A percentile compares a stretch with the other conserved stretches of the same genome.
phyloP scores from a whole-genome alignment of 2,888 invertebrate genomes.

The Arge pagana region DNA sequence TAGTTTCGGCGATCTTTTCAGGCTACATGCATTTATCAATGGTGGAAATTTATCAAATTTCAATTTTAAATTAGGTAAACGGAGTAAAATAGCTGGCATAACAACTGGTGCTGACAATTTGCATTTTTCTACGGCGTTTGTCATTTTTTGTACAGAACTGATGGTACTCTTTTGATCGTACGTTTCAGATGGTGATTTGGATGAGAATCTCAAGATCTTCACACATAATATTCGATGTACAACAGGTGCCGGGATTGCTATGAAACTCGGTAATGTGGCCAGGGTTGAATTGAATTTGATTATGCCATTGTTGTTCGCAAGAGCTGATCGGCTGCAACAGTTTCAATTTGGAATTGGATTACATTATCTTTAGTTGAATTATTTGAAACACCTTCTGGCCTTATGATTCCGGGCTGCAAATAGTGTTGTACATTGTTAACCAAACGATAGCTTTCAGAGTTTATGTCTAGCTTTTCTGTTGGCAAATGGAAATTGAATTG shows the following conservation, averaged over 20 bases:
- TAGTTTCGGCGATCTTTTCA: slow-evolving; percentile 81
- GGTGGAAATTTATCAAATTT: slow-evolving; percentile 77
- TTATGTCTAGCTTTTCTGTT: not conserved
- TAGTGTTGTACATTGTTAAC: slow-evolving; percentile 14
- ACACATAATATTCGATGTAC: slow-evolving; percentile 70
- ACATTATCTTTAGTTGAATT: slow-evolving; percentile 70
- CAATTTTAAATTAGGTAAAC: slow-evolving; percentile 59
- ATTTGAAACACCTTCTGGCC: not conserved
- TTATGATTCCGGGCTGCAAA: not conserved
- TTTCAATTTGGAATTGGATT: slow-evolving; percentile 86
- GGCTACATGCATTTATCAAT: slow-evolving; percentile 88
- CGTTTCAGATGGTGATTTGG: slow-evolving; percentile 57
- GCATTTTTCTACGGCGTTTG: too few relatives aligned
- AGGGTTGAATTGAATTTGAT: slow-evolving; percentile 95
- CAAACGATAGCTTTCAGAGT: slow-evolving; percentile 14
- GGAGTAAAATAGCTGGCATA: too few relatives aligned
- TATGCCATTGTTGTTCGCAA: slow-evolving; percentile 71
- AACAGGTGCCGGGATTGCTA: slow-evolving; percentile 81
- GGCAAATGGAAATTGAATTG: too few relatives aligned
- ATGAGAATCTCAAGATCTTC: slow-evolving; percentile 56
- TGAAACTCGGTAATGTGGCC: slow-evolving; percentile 83
- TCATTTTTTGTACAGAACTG: too few relatives aligned
- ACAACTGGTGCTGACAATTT: slow-evolving; percentile 24
- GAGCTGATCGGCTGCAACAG: slow-evolving; percentile 72
- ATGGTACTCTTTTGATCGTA: slow-evolving; percentile 4